Percentiles rank a stretch among this genome's conserved stretches.
phyloP scores from a whole-genome alignment of 2,888 invertebrate genomes.

The Lissocephala sabroskyi region DNA sequence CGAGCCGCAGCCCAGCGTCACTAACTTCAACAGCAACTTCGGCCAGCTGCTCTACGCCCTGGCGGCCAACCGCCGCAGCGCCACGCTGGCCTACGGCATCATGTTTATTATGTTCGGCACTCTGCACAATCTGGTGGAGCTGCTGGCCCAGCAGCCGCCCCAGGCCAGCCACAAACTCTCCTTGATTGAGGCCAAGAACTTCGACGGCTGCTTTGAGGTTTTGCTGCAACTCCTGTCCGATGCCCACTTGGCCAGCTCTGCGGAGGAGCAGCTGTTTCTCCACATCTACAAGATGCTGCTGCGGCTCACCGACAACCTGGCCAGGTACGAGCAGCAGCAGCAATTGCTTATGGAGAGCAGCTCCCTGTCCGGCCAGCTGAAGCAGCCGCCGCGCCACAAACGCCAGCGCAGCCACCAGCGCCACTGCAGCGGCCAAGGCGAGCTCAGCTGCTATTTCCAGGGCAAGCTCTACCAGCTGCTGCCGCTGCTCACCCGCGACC shows the following conservation, averaged over 20 bases:
- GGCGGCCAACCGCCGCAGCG: constrained; percentile 42
- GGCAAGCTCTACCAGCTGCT: constrained; percentile 60
- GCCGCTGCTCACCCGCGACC: constrained; percentile 38
- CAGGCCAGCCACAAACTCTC: constrained; percentile 28
- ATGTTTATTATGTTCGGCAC: constrained; percentile 67
- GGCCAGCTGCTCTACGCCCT: constrained; percentile 49
- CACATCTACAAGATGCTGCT: constrained; percentile 57
- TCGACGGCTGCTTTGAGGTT: constrained; percentile 58
- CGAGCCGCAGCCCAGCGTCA: constrained; percentile 44
- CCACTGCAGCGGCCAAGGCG: constrained; percentile 45
- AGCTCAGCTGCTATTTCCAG: constrained; percentile 67
- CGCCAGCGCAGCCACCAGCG: constrained; percentile 42
- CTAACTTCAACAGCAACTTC: constrained; percentile 59
- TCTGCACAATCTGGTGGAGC: constrained; percentile 58
- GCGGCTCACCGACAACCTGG: constrained; percentile 62
- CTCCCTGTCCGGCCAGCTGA: constrained; percentile 31
- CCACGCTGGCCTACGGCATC: constrained; percentile 51
- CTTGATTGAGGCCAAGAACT: constrained; percentile 53
- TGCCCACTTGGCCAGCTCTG: constrained; percentile 15
- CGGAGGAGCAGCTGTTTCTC: constrained; percentile 28
- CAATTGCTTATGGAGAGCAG: constrained; percentile 38
- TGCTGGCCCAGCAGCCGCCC: constrained; percentile 21
- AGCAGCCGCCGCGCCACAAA: constrained; percentile 31
- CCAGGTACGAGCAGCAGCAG: constrained; percentile 48
- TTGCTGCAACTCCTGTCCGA: constrained; percentile 40